These are phyloP conservation scores for Heliconius hewitsoni DNA, from an alignment of 1,140 invertebrate genomes.

Conservation along the genomic window DNA sequence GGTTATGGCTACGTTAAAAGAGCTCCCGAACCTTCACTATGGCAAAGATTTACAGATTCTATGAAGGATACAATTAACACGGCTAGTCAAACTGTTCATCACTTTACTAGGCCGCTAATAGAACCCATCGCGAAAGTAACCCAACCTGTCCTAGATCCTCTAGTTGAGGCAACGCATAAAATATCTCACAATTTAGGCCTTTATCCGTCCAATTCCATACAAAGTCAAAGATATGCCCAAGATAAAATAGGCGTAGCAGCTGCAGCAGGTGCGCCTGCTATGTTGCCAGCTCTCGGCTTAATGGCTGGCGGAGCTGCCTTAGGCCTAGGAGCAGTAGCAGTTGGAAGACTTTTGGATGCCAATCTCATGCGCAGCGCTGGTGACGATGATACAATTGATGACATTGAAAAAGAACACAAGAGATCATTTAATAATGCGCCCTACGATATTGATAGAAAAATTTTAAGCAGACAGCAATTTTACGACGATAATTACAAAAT, in stretches of 20 bases:
- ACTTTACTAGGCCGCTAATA: slow-evolving; percentile 85
- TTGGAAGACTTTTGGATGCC: slow-evolving; percentile 87
- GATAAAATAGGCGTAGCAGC: slow-evolving; percentile 87
- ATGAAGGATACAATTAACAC: slow-evolving; percentile 87
- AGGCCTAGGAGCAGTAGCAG: slow-evolving; percentile 88
- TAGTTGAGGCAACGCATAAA: slow-evolving; percentile 89
- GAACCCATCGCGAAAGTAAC: slow-evolving; percentile 86
- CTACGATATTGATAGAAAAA: slow-evolving; percentile 74
- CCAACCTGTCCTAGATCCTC: slow-evolving; percentile 86
- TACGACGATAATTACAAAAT: slow-evolving; percentile 79
- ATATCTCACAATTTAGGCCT: slow-evolving; percentile 88
- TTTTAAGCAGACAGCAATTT: slow-evolving; percentile 69
- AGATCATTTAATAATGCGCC: slow-evolving; percentile 75
- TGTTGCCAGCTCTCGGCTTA: slow-evolving; percentile 87
- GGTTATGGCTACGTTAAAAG: slow-evolving; percentile 80
- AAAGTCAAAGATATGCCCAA: slow-evolving; percentile 80
- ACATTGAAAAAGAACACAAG: slow-evolving; percentile 82
- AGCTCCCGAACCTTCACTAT: slow-evolving; percentile 83
- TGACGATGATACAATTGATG: slow-evolving; percentile 68
- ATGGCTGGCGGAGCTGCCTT: slow-evolving; percentile 90
- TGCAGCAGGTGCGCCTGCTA: slow-evolving; percentile 81
- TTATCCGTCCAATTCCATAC: slow-evolving; percentile 70
- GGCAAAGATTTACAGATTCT: slow-evolving; percentile 87
- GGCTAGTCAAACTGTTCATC: slow-evolving; percentile 86
- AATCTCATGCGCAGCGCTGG: slow-evolving; percentile 82